phyloP scores from a whole-genome alignment of 2,888 invertebrate genomes.

The Lydus trimaculatus region DNA sequence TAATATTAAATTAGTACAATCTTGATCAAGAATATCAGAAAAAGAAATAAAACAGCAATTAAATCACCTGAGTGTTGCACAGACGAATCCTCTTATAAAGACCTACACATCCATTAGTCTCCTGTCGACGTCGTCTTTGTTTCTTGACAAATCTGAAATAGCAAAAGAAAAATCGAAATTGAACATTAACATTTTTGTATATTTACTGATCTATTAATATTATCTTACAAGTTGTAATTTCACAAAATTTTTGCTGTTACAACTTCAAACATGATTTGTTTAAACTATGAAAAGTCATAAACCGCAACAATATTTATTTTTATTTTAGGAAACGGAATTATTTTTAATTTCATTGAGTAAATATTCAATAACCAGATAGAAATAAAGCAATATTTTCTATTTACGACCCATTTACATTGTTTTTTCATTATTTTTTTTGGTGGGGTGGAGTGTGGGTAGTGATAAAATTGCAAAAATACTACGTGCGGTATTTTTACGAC shows the following conservation, averaged over 20 bases:
- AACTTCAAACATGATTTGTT: constrained; percentile 18
- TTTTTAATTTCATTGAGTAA: background rate
- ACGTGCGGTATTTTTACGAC: too few species aligned
- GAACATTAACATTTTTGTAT: too few species aligned
- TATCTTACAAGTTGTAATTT: background rate
- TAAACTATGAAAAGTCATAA: constrained; percentile 16
- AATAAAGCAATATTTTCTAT: too few species aligned
- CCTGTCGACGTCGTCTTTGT: constrained; percentile 50
- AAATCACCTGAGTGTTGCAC: constrained; percentile 77
- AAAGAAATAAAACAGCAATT: background rate
- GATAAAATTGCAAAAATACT: too few species aligned
- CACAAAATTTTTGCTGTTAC: constrained; percentile 12
- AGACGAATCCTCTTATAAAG: constrained; percentile 79
- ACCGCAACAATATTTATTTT: background rate
- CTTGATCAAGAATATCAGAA: background rate
- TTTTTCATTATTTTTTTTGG: too few species aligned
- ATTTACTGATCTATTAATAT: too few species aligned
- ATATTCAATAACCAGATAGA: too few species aligned
- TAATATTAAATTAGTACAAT: background rate
- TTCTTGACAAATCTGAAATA: constrained; percentile 48
- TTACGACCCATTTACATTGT: background rate
- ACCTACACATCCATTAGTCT: constrained; percentile 73
- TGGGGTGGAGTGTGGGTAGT: too few species aligned
- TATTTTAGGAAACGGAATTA: background rate
- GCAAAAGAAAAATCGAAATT: background rate